Evolutionary conservation across 2,797 vertebrate genomes (phyloP), one percentile per base, ranked within the genome.

Genomic region (Nannoperca obscura): DNA sequence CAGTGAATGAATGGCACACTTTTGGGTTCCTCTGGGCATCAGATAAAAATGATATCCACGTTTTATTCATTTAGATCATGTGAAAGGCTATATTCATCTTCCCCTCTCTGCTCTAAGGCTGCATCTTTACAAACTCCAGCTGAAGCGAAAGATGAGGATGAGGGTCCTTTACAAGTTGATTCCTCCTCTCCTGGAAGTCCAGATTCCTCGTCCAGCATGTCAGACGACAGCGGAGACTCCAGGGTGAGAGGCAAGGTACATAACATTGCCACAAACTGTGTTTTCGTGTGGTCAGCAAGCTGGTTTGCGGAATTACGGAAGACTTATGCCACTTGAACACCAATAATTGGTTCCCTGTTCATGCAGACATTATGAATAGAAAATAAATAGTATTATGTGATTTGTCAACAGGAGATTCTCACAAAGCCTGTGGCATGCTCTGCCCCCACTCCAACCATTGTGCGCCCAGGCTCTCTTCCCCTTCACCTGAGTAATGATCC

Each of bases 381-480:
- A 77, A 76, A 42, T 20, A 55, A 61, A 40, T 57, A 0, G 1
- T 13, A 5, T 30, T 57, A 5, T 65, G 59, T 75, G 0, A 40
- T 82, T 78, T 86, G 22, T 92, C 71, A 44, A 63, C 93, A 98
- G 97, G 97, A 97, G 85, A 82, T 95, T 68, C 44, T 95, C 72
- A 82, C 94, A 73, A 97, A 97, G 78, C 95, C 97, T 2, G 90
- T 96, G 47, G 91, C 95, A 70, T 94, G 95, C 71, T 96, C 98
- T 15, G 94, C 98, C 0, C 97, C 97, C 1, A 99, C 97, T 32
- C 97, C 98, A 38, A 97, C 98, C 80, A 98, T 99, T 52, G 96
- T 99, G 63, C 97, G 98, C 32, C 98, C 98, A 0, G 97, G 97
- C 74, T 99, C 98, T 52, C 95, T 99, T 81, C 97, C 97, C 3